Evolutionary conservation across 2,113 vertebrate species (phyloP), one percentile per base, ranked within the genome.

Genomic region (Candoia aspera): DNA sequence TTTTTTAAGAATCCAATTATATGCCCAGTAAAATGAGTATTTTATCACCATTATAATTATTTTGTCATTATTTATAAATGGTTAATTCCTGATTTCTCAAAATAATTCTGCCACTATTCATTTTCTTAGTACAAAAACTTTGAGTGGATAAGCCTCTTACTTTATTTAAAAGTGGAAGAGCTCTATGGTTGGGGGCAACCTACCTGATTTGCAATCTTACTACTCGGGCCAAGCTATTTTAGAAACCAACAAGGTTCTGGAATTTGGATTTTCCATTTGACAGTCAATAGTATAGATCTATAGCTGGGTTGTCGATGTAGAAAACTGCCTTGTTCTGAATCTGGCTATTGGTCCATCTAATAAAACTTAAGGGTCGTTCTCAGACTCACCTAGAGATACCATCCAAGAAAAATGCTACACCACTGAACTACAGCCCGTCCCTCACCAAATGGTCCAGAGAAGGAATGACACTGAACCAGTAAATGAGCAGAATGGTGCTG

Each of bases 1-100:
- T 59, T 59, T 21, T 42, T 62, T 86, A 33, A 95, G 95, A 86
- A 87, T 89, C 49, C 86, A 92, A 92, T 91, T 97, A 95, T 97
- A 96, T 96, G 94, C 95, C 96, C 90, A 93, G 83, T 93, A 95
- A 96, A 93, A 96, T 97, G 91, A 94, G 8, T 94, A 37, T 94
- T 96, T 96, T 92, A 87, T 62, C 87, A 84, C 92, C 88, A 92
- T 95, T 94, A 33, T 90, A 73, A 95, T 91, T 0, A 88, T 91
- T 96, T 93, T 94, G 91, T 0, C 3, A 15, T 79, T 24, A 84
- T 93, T 68, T 62, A 62, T 73, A 5, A 6, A 42, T 88, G 11
- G 10, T 92, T 91, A n/a, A 8, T 91, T 94, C 49, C 88, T 42
- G 0, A 0, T 62, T 94, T 94, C 94, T 92, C 8, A 4, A 54